Conservation (phyloP, 2,113 vertebrate species). For the Phalacrocorax brasilianus region DNA sequence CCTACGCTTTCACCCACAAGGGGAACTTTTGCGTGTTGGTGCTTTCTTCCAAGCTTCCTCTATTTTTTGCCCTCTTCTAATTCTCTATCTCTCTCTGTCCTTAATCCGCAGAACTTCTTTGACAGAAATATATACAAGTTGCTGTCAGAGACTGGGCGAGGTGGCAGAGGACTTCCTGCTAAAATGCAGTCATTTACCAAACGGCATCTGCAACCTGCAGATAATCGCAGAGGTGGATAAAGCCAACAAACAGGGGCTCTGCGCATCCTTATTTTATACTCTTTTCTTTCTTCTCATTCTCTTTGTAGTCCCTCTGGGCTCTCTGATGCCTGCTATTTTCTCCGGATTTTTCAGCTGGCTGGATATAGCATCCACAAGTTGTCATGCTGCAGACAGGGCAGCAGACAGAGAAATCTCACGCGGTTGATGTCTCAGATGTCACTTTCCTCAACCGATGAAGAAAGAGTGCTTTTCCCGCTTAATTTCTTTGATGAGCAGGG, state of each 20-base stretch:
- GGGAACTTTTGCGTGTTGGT: not conserved
- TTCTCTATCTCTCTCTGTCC: not conserved
- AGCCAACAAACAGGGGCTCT: not conserved
- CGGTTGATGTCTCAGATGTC: not conserved
- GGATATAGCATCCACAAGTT: not conserved
- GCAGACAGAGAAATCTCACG: not conserved
- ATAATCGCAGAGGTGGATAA: conserved; percentile 8
- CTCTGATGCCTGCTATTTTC: not conserved
- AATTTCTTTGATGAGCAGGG: not conserved
- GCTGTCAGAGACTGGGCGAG: not conserved
- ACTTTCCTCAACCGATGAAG: not conserved
- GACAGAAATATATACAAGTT: not conserved
- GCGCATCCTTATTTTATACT: not conserved
- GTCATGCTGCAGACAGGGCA: not conserved
- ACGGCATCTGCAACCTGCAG: not conserved
- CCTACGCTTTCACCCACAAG: rapidly evolving
- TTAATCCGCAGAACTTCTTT: not conserved
- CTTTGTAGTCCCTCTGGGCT: not conserved
- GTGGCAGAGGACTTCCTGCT: not conserved
- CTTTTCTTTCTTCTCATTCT: not conserved
- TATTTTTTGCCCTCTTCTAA: not conserved
- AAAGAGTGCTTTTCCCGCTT: not conserved
- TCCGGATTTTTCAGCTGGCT: not conserved
- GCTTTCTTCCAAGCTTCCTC: not conserved
- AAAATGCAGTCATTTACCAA: not conserved